Evolutionary conservation across 2,888 invertebrate genomes (phyloP).

Genomic region (Labia minor): DNA sequence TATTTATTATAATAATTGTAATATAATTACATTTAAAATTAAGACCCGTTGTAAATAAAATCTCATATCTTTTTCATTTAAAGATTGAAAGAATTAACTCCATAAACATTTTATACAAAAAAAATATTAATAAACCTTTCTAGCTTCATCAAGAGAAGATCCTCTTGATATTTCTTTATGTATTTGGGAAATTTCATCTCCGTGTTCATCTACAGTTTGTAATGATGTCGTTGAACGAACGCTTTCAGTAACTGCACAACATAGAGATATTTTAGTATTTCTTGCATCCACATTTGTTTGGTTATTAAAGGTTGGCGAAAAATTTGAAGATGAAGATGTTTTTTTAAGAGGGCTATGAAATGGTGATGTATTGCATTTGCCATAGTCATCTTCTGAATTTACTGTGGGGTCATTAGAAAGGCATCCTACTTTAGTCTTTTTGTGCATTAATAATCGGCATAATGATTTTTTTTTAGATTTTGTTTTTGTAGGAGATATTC

Average conservation of each 20-base stretch:
- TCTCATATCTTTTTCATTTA: too few relatives aligned
- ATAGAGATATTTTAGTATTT: constrained; percentile 27
- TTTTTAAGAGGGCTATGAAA: neutral
- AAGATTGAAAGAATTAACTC: too few relatives aligned
- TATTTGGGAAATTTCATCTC: constrained; percentile 1
- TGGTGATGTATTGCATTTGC: neutral
- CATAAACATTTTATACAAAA: too few relatives aligned
- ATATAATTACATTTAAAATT: too few relatives aligned
- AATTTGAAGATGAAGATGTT: neutral
- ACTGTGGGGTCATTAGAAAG: constrained; percentile 31
- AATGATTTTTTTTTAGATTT: constrained; percentile 27
- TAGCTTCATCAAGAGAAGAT: neutral
- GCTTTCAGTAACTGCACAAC: constrained; percentile 39
- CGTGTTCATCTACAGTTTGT: neutral
- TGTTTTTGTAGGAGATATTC: constrained; percentile 18
- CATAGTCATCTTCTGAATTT: constrained; percentile 20
- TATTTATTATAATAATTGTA: too few relatives aligned
- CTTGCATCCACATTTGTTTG: neutral
- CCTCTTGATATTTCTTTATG: neutral
- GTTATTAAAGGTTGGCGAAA: constrained; percentile 15
- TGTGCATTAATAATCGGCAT: constrained; percentile 35
- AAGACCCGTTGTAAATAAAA: too few relatives aligned
- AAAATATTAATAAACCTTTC: neutral
- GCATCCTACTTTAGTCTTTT: constrained; percentile 37
- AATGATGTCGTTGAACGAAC: constrained; percentile 28